Conservation (phyloP, 2,113 vertebrate genomes). For the Dicaeum eximium region DNA sequence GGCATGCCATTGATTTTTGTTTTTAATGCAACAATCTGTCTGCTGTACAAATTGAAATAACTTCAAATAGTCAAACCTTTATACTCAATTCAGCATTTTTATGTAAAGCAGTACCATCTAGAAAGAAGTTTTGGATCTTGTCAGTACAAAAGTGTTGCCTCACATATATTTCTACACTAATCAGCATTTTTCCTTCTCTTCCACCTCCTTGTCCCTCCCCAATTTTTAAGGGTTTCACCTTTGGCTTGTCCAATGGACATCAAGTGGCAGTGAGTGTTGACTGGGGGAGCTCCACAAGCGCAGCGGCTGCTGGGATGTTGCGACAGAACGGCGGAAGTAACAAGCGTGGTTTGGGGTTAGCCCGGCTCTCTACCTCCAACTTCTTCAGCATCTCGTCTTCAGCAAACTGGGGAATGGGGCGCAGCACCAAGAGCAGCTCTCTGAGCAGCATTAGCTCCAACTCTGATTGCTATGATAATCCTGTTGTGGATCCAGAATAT, state of each 20-base stretch:
- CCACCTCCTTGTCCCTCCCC: background rate
- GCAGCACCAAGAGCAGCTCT: conserved; percentile 77
- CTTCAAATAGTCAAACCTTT: background rate
- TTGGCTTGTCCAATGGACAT: conserved; percentile 51
- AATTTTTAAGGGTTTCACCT: conserved; percentile 33
- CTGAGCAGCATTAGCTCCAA: conserved; percentile 77
- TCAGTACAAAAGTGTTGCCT: background rate
- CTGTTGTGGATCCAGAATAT: conserved; percentile 85
- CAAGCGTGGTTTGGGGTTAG: conserved; percentile 78
- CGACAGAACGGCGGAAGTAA: conserved; percentile 84
- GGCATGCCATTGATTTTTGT: background rate
- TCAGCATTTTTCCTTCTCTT: background rate
- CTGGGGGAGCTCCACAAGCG: conserved; percentile 56
- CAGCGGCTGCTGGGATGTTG: conserved; percentile 81
- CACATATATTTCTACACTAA: background rate
- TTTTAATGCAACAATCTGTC: background rate
- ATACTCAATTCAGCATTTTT: background rate
- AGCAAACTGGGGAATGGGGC: conserved; percentile 81
- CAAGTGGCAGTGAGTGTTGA: conserved; percentile 50
- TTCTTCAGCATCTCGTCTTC: conserved; percentile 74
- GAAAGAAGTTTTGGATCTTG: background rate
- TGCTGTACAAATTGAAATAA: background rate
- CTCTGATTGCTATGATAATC: conserved; percentile 73
- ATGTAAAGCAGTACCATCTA: background rate
- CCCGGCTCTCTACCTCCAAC: conserved; percentile 74